phyloP scores from a whole-genome alignment of 2,797 vertebrate genomes.

The Morelia viridis region DNA sequence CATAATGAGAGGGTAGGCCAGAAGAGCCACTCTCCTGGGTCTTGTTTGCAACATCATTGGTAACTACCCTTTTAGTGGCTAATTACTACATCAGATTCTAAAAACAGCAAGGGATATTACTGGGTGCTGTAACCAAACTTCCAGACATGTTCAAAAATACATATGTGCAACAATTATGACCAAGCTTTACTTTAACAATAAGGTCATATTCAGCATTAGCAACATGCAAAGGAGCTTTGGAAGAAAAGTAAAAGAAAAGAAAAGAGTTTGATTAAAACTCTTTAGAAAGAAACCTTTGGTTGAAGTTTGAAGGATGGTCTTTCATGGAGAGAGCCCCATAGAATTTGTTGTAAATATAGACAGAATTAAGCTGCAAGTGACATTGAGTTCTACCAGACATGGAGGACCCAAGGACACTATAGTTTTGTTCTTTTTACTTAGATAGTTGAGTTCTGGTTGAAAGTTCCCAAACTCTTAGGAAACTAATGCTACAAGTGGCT shows the following conservation, averaged over 20 bases:
- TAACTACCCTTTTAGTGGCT: not conserved
- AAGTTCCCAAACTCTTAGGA: not conserved
- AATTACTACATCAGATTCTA: not conserved
- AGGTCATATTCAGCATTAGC: not conserved
- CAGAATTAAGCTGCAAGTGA: not conserved
- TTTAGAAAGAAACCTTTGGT: not conserved
- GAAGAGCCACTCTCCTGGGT: constrained; percentile 38
- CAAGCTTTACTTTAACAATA: not conserved
- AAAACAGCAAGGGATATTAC: not conserved
- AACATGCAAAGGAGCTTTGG: not conserved
- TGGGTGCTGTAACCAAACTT: not conserved
- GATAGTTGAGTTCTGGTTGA: not conserved
- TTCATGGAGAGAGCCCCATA: not conserved
- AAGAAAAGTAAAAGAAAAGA: too few relatives aligned
- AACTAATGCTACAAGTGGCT: not conserved
- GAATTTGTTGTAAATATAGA: not conserved
- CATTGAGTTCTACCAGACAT: not conserved
- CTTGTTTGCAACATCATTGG: constrained; percentile 17
- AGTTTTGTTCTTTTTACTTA: not conserved
- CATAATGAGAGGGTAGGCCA: constrained; percentile 50
- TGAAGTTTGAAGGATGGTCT: not conserved
- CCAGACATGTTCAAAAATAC: not conserved
- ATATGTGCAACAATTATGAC: not conserved
- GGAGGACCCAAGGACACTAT: not conserved
- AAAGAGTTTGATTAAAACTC: not conserved